Percentiles rank a stretch among this genome's conserved stretches.
Conservation (phyloP, 1,140 invertebrate species). For the Bombus huntii region DNA sequence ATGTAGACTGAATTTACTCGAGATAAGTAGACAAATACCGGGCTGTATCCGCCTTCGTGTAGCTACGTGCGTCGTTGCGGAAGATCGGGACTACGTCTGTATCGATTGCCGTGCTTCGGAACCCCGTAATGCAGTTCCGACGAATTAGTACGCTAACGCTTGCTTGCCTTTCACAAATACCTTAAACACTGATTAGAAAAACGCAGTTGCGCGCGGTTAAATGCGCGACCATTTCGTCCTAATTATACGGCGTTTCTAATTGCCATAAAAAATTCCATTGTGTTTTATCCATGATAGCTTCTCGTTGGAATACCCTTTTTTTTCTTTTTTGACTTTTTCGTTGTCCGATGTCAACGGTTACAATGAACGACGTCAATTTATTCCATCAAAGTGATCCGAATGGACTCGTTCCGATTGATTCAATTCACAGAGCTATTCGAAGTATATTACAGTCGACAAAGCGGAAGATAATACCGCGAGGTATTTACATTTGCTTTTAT, state of each 20-base stretch:
- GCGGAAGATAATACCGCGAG: background rate
- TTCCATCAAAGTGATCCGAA: background rate
- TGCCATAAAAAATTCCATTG: background rate
- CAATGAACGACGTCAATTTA: background rate
- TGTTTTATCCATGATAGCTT: background rate
- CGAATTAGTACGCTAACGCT: slow-evolving; percentile 59
- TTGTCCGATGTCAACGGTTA: background rate
- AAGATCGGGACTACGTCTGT: slow-evolving; percentile 43
- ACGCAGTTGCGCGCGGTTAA: slow-evolving; percentile 35
- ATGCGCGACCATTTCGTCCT: slow-evolving; percentile 2
- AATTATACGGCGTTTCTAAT: background rate
- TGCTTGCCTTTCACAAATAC: slow-evolving; percentile 48
- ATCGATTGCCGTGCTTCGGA: slow-evolving; percentile 55
- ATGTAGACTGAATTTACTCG: slow-evolving; percentile 65
- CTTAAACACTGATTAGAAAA: slow-evolving; percentile 46
- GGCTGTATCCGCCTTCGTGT: slow-evolving; percentile 49
- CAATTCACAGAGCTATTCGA: slow-evolving; percentile 14
- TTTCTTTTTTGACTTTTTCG: too few relatives aligned
- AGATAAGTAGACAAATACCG: slow-evolving; percentile 70
- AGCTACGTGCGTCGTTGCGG: slow-evolving; percentile 51
- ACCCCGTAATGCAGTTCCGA: slow-evolving; percentile 50
- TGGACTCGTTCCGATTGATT: slow-evolving; percentile 40
- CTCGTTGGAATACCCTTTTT: background rate
- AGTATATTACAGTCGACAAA: background rate
- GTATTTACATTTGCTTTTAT: slow-evolving; percentile 56